Percentiles rank a stretch among this genome's conserved stretches.
These are phyloP conservation scores for Hippoglossus stenolepis DNA, from an alignment of 2,113 vertebrate genomes.

Conservation along the genomic window DNA sequence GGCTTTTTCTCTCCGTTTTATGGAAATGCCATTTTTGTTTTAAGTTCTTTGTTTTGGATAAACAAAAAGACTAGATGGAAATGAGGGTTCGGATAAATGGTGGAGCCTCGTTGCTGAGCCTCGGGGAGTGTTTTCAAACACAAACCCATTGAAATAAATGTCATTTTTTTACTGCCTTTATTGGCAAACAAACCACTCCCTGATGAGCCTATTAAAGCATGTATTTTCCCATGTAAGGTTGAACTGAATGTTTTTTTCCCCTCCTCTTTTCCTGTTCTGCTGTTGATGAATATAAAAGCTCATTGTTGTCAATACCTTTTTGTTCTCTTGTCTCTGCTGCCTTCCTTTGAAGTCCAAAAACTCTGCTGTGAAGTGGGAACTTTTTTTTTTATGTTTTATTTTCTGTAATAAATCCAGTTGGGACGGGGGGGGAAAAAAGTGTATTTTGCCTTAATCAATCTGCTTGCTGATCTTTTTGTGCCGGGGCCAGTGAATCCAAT, in stretches of 20 bases:
- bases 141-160: conserved; percentile 42
- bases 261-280: background rate
- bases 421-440: background rate
- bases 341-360: conserved; percentile 54
- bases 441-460: conserved; percentile 71
- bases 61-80: conserved; percentile 65
- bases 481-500: conserved; percentile 75
- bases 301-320: conserved; percentile 41
- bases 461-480: conserved; percentile 72
- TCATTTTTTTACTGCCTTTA: conserved; percentile 46
- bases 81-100: conserved; percentile 64
- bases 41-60: conserved; percentile 64
- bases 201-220: conserved; percentile 55
- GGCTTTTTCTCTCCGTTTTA: conserved; percentile 49
- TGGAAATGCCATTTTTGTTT: conserved; percentile 70
- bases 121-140: conserved; percentile 57
- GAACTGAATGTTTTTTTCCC: conserved; percentile 20
- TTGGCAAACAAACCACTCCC: conserved; percentile 63
- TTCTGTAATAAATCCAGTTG: conserved; percentile 50
- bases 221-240: conserved; percentile 51
- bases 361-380: conserved; percentile 43
- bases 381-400: conserved; percentile 39
- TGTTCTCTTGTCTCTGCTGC: conserved; percentile 37
- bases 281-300: conserved; percentile 31
- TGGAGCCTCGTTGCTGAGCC: conserved; percentile 30